phyloP scores from a whole-genome alignment of 2,113 vertebrate genomes.

The Ceyx melanurus region DNA sequence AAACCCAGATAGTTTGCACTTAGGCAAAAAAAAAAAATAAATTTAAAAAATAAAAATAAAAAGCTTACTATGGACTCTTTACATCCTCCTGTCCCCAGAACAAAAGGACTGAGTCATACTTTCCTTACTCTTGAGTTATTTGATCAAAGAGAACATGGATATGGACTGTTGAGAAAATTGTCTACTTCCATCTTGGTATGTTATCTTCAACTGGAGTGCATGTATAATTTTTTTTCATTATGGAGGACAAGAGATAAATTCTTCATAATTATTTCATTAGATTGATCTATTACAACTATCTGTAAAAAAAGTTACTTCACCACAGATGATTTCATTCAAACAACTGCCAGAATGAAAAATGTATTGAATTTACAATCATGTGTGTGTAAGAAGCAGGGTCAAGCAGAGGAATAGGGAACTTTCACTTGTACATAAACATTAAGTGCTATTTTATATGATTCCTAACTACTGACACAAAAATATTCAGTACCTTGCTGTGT shows the following conservation, averaged over 20 bases:
- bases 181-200: not conserved
- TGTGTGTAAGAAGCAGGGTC: not conserved
- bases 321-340: constrained; percentile 30
- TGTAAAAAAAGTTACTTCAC: constrained; percentile 11
- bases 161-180: not conserved
- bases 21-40: not conserved
- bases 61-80: not conserved
- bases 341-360: constrained; percentile 42
- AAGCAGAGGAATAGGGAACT: not conserved
- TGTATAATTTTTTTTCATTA: not conserved
- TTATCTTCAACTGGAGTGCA: not conserved
- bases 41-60: not conserved
- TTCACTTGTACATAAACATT: not conserved
- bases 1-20: not conserved
- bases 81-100: not conserved
- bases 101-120: not conserved
- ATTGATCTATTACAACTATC: not conserved
- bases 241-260: not conserved
- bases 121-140: not conserved
- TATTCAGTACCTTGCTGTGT: not conserved
- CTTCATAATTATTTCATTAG: not conserved
- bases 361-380: not conserved
- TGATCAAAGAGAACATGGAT: not conserved
- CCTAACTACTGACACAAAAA: not conserved
- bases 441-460: not conserved